Base-by-base conservation (phyloP, 92 coral and sea anemone species). In the Montipora capitata region DNA sequence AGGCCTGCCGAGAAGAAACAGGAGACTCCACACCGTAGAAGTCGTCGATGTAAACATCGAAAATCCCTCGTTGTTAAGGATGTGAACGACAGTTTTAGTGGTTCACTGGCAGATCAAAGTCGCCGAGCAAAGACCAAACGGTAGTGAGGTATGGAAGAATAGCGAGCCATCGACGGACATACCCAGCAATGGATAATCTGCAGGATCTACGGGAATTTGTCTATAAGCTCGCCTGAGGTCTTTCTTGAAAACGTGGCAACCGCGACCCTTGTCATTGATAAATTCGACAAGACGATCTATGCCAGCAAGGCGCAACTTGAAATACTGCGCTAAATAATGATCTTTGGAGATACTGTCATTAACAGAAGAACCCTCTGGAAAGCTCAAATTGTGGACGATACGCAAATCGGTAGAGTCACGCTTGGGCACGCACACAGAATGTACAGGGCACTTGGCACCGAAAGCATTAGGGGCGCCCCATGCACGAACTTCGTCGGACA, bases 201-300 rank as follows among this genome's bases (percentile, higher is more conserved):
- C 59, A 8, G 92, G 92, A 51, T 82, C 85, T 0, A 89, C 42
- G 16, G 90, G 85, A 61, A 90, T 85, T 10, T 86, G 79, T 15
- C 90, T 16, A 51, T 48, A 78, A 10, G 91, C 91, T 14, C 82
- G 62, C 17, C 75, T 70, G 11, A 85, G 76, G 72, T 79, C 81
- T 76, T 87, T 74, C 43, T 74, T 85, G 87, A 86, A 91, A 13
- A 91, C 84, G 58, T 86, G 94, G 66, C 91, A 91, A 15, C 91
- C 84, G 27, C 40, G 76, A 18, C 84, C 91, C 35, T 64, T 56
- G 52, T 27, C 51, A 74, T 86, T 91, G 18, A 91, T 69, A 66
- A 88, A 88, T 10, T 82, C 72, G 74, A 81, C 80, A 45, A 45
- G 0, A 45, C 0, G 48, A 72, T 87, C 91, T 43, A 87, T 51